These are phyloP conservation scores for Hymenochirus boettgeri DNA, from an alignment of 2,113 vertebrate genomes.

Conservation along the genomic window DNA sequence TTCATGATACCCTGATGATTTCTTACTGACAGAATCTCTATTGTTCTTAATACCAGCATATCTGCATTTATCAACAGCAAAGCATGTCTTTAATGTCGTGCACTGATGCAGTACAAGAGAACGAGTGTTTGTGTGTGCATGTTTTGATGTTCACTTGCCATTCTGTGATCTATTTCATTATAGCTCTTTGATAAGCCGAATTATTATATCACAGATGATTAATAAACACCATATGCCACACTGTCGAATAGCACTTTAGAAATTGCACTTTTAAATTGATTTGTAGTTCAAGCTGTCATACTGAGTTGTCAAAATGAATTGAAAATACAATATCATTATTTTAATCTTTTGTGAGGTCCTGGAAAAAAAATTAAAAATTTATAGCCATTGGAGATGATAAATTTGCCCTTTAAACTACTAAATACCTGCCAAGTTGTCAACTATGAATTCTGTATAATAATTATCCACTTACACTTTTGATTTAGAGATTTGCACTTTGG, in stretches of 20 bases:
- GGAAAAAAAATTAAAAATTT: slow-evolving; percentile 16
- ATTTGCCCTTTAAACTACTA: slow-evolving; percentile 12
- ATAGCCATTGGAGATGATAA: slow-evolving; percentile 16
- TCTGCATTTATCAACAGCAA: slow-evolving; percentile 69
- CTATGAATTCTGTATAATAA: slow-evolving; percentile 2
- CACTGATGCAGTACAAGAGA: slow-evolving; percentile 14
- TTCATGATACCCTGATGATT: slow-evolving; percentile 68
- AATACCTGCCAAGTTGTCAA: slow-evolving; percentile 7
- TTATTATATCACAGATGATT: slow-evolving; percentile 14
- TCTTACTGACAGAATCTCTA: slow-evolving; percentile 58
- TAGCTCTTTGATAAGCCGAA: slow-evolving; percentile 29
- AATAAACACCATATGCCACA: slow-evolving; percentile 22
- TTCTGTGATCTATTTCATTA: slow-evolving; percentile 8
- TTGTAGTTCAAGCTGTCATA: slow-evolving; percentile 4
- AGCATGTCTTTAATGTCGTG: slow-evolving; percentile 46
- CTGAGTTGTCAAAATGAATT: slow-evolving; percentile 14
- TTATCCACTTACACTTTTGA: slow-evolving; percentile 11
- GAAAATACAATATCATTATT: slow-evolving; percentile 3
- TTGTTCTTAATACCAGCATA: slow-evolving; percentile 64
- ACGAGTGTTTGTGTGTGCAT: slow-evolving; percentile 40
- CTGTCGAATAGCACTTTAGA: slow-evolving; percentile 17
- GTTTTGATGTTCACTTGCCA: slow-evolving; percentile 7
- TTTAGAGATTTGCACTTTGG: not conserved
- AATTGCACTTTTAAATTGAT: slow-evolving; percentile 2
- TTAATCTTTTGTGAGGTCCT: not conserved